Evolutionary conservation across 2,888 invertebrate genomes (phyloP).

Genomic region (Drosophila basisetae): DNA sequence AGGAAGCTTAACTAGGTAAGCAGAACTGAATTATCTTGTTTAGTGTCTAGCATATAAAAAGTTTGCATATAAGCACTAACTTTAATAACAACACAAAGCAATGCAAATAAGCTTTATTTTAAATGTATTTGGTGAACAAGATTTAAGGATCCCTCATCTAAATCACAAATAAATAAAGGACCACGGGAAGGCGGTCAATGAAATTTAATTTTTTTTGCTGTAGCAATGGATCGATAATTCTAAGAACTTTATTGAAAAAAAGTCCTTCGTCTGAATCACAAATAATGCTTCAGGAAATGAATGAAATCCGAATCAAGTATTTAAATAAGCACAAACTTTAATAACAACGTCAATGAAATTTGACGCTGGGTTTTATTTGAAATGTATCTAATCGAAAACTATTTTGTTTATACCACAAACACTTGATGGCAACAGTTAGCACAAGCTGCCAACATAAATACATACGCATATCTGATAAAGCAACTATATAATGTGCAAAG

Average conservation of each 20-base stretch:
- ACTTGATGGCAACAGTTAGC: slow-evolving; percentile 25
- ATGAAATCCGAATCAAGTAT: neutral
- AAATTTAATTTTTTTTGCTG: neutral
- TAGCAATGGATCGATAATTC: neutral
- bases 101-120: neutral
- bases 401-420: slow-evolving; percentile 35
- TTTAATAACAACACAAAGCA: neutral
- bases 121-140: too few species aligned
- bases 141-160: neutral
- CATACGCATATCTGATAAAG: slow-evolving; percentile 44
- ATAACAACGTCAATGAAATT: slow-evolving; percentile 1
- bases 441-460: slow-evolving; percentile 46
- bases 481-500: slow-evolving; percentile 28
- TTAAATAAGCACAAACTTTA: neutral
- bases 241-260: neutral
- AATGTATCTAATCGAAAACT: slow-evolving; percentile 36
- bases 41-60: neutral
- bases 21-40: neutral
- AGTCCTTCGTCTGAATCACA: neutral
- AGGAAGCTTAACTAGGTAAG: neutral
- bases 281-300: neutral
- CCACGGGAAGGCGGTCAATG: neutral
- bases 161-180: neutral
- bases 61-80: neutral
- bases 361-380: slow-evolving; percentile 20